Conservation (phyloP, 2,113 vertebrate species). For the Mandrillus leucophaeus region DNA sequence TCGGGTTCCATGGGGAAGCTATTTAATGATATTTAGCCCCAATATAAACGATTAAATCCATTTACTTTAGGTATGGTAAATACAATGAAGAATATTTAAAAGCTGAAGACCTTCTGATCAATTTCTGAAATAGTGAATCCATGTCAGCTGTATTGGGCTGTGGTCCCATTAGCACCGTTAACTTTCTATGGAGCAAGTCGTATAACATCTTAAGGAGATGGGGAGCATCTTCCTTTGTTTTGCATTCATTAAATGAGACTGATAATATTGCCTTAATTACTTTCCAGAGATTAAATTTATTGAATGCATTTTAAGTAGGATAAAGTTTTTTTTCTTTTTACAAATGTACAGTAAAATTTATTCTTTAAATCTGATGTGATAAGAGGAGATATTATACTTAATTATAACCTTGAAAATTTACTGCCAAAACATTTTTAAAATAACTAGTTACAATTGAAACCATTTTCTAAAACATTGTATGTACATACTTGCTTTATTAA, state of each 20-base stretch:
- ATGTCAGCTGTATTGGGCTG: background rate
- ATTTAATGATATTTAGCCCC: background rate
- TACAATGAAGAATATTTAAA: background rate
- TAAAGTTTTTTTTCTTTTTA: background rate
- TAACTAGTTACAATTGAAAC: background rate
- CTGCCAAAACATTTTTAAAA: background rate
- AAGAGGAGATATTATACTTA: background rate
- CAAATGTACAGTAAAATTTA: background rate
- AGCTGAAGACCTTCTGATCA: background rate
- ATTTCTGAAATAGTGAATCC: background rate
- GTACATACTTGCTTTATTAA: background rate
- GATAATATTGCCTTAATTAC: background rate
- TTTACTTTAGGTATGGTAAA: fast-evolving
- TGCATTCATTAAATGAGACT: background rate
- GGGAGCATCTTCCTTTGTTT: background rate
- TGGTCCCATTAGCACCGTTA: background rate
- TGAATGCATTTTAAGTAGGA: background rate
- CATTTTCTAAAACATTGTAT: background rate
- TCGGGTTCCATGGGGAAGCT: background rate
- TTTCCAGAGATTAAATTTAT: background rate
- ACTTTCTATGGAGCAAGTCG: background rate
- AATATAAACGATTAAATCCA: background rate
- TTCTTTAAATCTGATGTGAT: background rate
- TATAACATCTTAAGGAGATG: background rate
- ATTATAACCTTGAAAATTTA: background rate